A percentile compares a stretch with the other conserved stretches of the same genome.
phyloP scores from a whole-genome alignment of 2,888 invertebrate genomes.

The Trachelus stipa region DNA sequence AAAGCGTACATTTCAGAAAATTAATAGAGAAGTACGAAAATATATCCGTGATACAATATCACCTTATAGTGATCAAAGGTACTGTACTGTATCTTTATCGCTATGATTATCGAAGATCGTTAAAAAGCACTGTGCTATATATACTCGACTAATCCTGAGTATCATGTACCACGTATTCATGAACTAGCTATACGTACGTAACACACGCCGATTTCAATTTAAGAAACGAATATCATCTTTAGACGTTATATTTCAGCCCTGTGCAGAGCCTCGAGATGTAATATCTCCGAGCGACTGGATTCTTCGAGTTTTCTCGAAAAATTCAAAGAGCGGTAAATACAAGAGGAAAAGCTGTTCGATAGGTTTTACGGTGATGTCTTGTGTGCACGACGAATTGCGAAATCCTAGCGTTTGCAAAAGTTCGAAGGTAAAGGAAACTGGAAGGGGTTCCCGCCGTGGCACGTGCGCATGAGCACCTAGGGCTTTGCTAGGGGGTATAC shows the following conservation, averaged over 20 bases:
- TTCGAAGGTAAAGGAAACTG: conserved; percentile 4
- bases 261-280: background rate
- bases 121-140: background rate
- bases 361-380: background rate
- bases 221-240: too few species aligned
- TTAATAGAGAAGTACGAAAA: background rate
- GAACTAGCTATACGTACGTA: background rate
- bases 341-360: background rate
- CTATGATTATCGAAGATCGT: too few species aligned
- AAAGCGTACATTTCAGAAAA: background rate
- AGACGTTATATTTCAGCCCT: too few species aligned
- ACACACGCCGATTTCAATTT: too few species aligned
- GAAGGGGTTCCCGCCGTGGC: background rate
- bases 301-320: background rate
- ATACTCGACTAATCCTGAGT: background rate
- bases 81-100: too few species aligned
- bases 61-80: too few species aligned
- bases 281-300: background rate
- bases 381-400: conserved; percentile 26
- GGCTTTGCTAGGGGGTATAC: background rate
- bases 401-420: conserved; percentile 17
- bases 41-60: background rate
- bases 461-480: background rate
- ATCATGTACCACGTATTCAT: background rate
- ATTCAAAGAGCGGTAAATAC: background rate